Percentiles rank a stretch among this genome's conserved stretches.
These are phyloP conservation scores for Cacoxenus indagator DNA, from an alignment of 2,888 invertebrate genomes.

Conservation along the genomic window DNA sequence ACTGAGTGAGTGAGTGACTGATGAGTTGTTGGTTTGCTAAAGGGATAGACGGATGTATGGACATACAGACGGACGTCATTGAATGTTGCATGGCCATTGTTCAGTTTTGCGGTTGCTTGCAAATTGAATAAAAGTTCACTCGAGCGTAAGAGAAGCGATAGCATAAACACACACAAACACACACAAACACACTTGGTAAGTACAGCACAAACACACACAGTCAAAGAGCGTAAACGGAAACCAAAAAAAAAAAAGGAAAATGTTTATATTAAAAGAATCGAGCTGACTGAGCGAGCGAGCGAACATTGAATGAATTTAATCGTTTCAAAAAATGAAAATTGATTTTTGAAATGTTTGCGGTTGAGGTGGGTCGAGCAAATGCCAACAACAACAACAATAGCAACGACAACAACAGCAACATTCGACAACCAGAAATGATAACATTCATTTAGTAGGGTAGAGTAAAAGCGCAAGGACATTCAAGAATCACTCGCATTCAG, in stretches of 20 bases:
- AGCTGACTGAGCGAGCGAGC: conserved; percentile 47
- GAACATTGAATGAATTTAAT: conserved; percentile 64
- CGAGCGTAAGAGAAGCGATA: conserved; percentile 65
- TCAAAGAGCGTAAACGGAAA: conserved; percentile 18
- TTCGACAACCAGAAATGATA: not conserved
- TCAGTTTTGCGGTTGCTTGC: conserved; percentile 64
- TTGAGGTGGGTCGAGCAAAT: not conserved
- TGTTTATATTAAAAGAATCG: conserved; percentile 15
- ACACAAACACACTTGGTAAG: conserved; percentile 3
- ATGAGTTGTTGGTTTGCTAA: conserved; percentile 28
- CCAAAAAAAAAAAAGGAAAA: conserved; percentile 22
- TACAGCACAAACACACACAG: conserved; percentile 9
- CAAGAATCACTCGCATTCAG: not conserved
- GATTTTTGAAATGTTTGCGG: conserved; percentile 60
- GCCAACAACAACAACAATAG: not conserved
- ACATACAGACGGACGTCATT: conserved; percentile 10
- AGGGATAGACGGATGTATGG: conserved; percentile 40
- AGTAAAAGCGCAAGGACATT: not conserved
- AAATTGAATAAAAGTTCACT: conserved; percentile 66
- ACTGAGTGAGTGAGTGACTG: conserved; percentile 28
- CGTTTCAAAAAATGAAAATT: conserved; percentile 65
- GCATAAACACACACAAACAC: conserved; percentile 41
- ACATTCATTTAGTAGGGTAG: not conserved
- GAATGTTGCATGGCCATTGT: conserved; percentile 63
- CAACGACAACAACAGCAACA: not conserved